Evolutionary conservation across 35 echinoderm and acorn worm genomes (phyloP), one percentile per base, ranked within the genome.

Genomic region (Heliocidaris erythrogramma): DNA sequence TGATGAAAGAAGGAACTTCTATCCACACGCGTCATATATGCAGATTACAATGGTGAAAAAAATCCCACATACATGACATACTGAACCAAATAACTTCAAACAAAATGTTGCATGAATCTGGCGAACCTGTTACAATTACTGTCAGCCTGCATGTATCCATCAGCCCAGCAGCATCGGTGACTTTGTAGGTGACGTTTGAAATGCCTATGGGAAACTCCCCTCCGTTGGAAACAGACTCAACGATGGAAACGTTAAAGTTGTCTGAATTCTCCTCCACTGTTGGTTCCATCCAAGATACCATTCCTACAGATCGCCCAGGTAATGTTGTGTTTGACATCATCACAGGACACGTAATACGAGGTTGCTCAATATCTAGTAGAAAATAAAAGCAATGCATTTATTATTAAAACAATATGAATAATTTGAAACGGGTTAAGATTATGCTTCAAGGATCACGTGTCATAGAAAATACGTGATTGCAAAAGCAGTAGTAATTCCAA

Each of bases 351-450:
- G 87, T 47, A 35, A 89, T 42, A 9, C 12, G 31, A 47, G 87
- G 87, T 48, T 89, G 17, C 47, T 17, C 87, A 32, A 35, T 89
- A 89, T 89, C 87, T 89, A 48, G 87, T 16, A 89, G 17, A 89
- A 89, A 89, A 89, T 13, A 89, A 31, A 27, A 69, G 60, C 60
- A 69, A 69, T 24, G 17, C 17, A 78, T 78, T n/a, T 27, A 4
- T n/a, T 4, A 24, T n/a, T n/a, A n/a, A 42, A 24, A 42, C n/a
- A 78, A 5, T n/a, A n/a, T 78, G 17, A 42, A 42, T 3, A 42
- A 42, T 42, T 42, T 42, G 0, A 42, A 42, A 42, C 35, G 35
- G 35, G 0, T 1, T 42, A 42, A 42, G 35, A 42, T 42, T 42
- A 42, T 42, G 1, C 35, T 42, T 42, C 35, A 42, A 42, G 3